Conservation (phyloP, 1,140 invertebrate genomes). For the Drosophila subobscura region DNA sequence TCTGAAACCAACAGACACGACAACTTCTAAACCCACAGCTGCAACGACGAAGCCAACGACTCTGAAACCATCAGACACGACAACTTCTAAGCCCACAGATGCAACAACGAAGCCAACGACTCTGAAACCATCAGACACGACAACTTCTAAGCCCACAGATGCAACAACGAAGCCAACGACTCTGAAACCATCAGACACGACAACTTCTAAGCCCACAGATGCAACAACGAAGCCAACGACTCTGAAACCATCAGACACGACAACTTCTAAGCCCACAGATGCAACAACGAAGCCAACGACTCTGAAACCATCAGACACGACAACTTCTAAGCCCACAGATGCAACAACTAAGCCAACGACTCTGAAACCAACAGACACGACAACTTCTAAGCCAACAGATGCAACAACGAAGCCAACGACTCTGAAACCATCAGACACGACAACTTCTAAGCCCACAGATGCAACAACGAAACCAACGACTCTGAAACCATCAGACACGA, state of each 20-base stretch:
- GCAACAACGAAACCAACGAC: not conserved
- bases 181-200: not conserved
- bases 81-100: not conserved
- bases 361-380: not conserved
- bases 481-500: conserved; percentile 3
- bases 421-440: too few relatives aligned
- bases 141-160: conserved; percentile 3
- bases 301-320: conserved; percentile 1
- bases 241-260: not conserved
- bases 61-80: not conserved
- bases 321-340: conserved; percentile 1
- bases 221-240: conserved; percentile 1
- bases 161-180: not conserved
- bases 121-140: not conserved
- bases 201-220: conserved; percentile 1
- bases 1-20: too few relatives aligned
- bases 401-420: not conserved
- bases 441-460: too few relatives aligned
- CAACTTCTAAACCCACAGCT: not conserved
- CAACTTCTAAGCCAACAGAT: not conserved
- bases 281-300: not conserved
- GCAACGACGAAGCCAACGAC: not conserved
- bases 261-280: conserved; percentile 2
- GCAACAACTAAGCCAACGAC: not conserved
- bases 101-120: not conserved